phyloP scores from a whole-genome alignment of 2,888 invertebrate genomes.

The Brenthis hecate region DNA sequence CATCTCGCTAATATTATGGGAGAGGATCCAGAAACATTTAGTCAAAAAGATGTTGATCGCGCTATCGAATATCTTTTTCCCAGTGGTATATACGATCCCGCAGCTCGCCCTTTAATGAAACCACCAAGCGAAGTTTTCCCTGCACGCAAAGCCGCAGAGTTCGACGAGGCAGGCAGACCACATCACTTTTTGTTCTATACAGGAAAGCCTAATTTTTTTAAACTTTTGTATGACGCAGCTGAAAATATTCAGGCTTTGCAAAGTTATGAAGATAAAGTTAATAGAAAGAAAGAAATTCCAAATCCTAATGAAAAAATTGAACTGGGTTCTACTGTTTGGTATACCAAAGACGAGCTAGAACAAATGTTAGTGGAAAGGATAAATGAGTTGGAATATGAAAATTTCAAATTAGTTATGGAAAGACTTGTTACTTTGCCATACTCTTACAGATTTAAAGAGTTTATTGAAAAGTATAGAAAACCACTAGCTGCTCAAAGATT shows the following conservation, averaged over 20 bases:
- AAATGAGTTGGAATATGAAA: conserved; percentile 86
- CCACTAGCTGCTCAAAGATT: conserved; percentile 82
- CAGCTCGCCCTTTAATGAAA: conserved; percentile 94
- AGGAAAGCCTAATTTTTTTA: conserved; percentile 91
- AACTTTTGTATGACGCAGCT: conserved; percentile 89
- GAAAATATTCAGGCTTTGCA: conserved; percentile 86
- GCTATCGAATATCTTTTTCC: conserved; percentile 98
- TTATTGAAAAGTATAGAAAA: conserved; percentile 87
- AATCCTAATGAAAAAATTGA: conserved; percentile 83
- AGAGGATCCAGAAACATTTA: conserved; percentile 93
- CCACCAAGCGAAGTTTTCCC: conserved; percentile 94
- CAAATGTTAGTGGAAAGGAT: conserved; percentile 85
- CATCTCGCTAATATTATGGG: conserved; percentile 99
- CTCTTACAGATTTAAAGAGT: conserved; percentile 86
- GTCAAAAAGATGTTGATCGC: conserved; percentile 92
- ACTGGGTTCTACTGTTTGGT: conserved; percentile 76
- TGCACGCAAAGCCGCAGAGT: conserved; percentile 92
- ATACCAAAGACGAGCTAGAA: conserved; percentile 86
- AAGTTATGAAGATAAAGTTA: conserved; percentile 87
- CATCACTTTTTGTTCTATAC: conserved; percentile 97
- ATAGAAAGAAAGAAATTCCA: conserved; percentile 82
- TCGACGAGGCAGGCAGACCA: conserved; percentile 95
- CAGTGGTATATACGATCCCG: conserved; percentile 92
- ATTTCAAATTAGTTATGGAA: conserved; percentile 88
- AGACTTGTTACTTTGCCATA: conserved; percentile 87